Percentiles rank a stretch among this genome's conserved stretches.
Conservation (phyloP, 2,888 invertebrate species). For the Noctua janthe region DNA sequence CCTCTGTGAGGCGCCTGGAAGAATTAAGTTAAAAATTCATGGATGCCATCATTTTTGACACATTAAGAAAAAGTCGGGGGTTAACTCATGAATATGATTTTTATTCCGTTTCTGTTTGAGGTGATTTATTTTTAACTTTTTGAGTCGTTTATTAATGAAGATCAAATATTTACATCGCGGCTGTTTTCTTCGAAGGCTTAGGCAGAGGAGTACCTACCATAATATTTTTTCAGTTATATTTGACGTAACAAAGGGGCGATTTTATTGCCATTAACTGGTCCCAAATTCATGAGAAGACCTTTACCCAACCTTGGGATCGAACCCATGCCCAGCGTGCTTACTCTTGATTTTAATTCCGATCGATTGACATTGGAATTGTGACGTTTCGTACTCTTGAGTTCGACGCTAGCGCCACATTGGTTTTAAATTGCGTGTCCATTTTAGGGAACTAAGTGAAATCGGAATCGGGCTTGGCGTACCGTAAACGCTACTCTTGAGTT, state of each 20-base stretch:
- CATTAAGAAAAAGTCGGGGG: slow-evolving; percentile 55
- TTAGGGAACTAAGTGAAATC: no score
- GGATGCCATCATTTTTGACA: slow-evolving; percentile 67
- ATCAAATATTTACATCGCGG: background rate
- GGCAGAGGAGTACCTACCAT: background rate
- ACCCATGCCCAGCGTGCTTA: background rate
- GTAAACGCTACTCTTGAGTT: no score
- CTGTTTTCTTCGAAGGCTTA: background rate
- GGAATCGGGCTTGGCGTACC: no score
- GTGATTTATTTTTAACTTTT: slow-evolving; percentile 43
- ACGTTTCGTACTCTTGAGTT: no score
- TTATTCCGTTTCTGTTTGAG: slow-evolving; percentile 42
- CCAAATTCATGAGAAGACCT: background rate
- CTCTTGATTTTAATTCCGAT: no score
- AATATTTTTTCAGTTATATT: background rate
- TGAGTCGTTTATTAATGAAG: slow-evolving; percentile 32
- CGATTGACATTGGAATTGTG: no score
- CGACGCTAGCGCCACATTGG: no score
- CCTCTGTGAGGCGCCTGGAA: slow-evolving; percentile 48
- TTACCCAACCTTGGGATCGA: background rate
- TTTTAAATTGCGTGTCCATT: no score
- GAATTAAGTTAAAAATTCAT: slow-evolving; percentile 69
- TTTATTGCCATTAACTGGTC: background rate
- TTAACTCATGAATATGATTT: slow-evolving; percentile 61
- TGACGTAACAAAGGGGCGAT: background rate